Evolutionary conservation across 2,113 vertebrate genomes (phyloP), one percentile per base, ranked within the genome.

Genomic region (Leptosomus discolor): DNA sequence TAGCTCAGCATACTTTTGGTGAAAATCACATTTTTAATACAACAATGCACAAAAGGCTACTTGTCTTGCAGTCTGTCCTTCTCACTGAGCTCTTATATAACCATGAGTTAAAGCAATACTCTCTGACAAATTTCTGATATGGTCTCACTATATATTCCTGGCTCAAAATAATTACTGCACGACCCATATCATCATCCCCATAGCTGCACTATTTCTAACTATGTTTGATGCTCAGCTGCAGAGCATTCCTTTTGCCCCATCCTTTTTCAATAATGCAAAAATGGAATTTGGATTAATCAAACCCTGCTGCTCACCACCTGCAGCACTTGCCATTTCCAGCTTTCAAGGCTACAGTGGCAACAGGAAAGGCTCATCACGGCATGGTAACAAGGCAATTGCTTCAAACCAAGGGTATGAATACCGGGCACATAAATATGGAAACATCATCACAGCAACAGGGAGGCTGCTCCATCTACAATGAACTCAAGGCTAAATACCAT

Each of bases 261-360:
- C 82, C 54, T 83, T 83, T 95, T 79, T 76, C 73, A 93, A 64
- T 30, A 46, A 94, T 19, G 37, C 0, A 2, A 87, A 89, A 93
- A 79, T 85, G 92, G 94, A 95, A 97, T 96, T 85, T 82, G 84
- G 73, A 90, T 84, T 87, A 95, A 95, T 97, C 68, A 95, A 91
- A 85, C 61, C 61, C 57, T 54, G 85, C 79, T 94, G 74, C 60
- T 96, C 88, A 83, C 89, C 74, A 57, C 90, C 94, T 92, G 95
- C 92, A 92, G 92, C 95, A 80, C 65, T 92, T 64, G 51, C 37
- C 54, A 57, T 93, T 93, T 96, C 89, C 79, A 87, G 88, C 91
- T 94, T 92, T 92, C 86, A 94, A 67, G 87, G 77, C 87, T 94
- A 67, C 77, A 68, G 58, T 19, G 78, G 88, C 69, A 89, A 71